Evolutionary conservation across 30 jellyfish, hydroid and myxozoan species (phyloP), one percentile per base, ranked within the genome.

Genomic region (Phacellophora camtschatica): DNA sequence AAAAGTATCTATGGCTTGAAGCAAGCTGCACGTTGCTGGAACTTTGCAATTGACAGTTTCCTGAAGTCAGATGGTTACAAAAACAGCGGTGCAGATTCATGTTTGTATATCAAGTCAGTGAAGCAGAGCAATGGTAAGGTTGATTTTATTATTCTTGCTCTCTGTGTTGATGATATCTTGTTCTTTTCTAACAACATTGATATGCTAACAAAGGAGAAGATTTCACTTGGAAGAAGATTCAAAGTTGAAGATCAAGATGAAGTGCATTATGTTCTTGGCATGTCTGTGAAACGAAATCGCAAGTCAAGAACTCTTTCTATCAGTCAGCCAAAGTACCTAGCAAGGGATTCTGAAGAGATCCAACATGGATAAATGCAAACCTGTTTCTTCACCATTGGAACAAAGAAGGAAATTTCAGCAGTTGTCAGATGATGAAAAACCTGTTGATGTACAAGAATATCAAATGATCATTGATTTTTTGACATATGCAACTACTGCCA

Each of bases 11-110:
- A 81, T 50, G 93, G 93, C 49, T 69, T 68, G 50, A 81, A 81
- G 42, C 86, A 81, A 81, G 78, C 93, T 31, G 93, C 86, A 1
- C 76, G 79, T 12, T 81, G 93, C 53, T 81, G 93, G 85, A 81
- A 81, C 55, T 9, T 57, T 16, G 82, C 66, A 32, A 78, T 78
- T 24, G 85, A 81, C 76, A 55, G 41, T 41, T 81, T 65, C 85
- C 76, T 81, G 34, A 81, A 66, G 64, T 55, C 66, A 37, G 49
- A 28, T 54, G 86, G 79, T 29, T 81, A 42, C 76, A 66, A 53
- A 30, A 19, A 32, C 67, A 66, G 77, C 63, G 31, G 62, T 35
- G 77, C 82, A 49, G 87, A 74, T 41, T 55, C 77, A 29, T 70
- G 84, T 70, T 11, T 77, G 77, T 81, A 81, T 51, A 39, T 50